Percentiles rank a stretch among this genome's conserved stretches.
Conservation (phyloP, 2,113 vertebrate species). For the Butorides virescens region DNA sequence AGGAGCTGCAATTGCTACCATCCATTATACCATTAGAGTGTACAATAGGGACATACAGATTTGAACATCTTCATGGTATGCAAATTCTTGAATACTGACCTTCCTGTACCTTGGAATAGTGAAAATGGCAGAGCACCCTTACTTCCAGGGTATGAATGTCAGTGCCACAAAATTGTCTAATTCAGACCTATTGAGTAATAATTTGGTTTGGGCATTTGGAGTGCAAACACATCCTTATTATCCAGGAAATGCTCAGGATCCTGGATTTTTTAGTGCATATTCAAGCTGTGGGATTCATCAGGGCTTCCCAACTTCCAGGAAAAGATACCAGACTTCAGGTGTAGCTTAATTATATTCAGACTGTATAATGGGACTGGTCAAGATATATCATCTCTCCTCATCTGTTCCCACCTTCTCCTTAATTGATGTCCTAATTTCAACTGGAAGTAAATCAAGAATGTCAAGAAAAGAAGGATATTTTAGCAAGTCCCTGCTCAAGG, state of each 20-base stretch:
- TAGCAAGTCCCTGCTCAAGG: not conserved
- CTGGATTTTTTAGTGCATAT: not conserved
- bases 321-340: not conserved
- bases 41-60: not conserved
- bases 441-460: not conserved
- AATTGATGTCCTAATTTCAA: not conserved
- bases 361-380: not conserved
- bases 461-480: not conserved
- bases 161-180: not conserved
- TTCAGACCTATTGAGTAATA: not conserved
- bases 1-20: not conserved
- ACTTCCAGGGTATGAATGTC: not conserved
- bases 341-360: not conserved
- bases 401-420: not conserved
- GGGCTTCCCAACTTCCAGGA: not conserved
- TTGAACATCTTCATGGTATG: not conserved
- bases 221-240: not conserved
- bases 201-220: not conserved
- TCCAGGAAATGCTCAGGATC: not conserved
- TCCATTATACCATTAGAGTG: not conserved
- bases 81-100: not conserved
- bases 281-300: not conserved
- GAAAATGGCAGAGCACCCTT: not conserved
- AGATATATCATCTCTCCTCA: not conserved
- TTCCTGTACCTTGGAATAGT: not conserved